Percentiles rank a stretch among this genome's conserved stretches.
These are phyloP conservation scores for Misgurnus anguillicaudatus DNA, from an alignment of 2,113 vertebrate genomes.

Conservation along the genomic window DNA sequence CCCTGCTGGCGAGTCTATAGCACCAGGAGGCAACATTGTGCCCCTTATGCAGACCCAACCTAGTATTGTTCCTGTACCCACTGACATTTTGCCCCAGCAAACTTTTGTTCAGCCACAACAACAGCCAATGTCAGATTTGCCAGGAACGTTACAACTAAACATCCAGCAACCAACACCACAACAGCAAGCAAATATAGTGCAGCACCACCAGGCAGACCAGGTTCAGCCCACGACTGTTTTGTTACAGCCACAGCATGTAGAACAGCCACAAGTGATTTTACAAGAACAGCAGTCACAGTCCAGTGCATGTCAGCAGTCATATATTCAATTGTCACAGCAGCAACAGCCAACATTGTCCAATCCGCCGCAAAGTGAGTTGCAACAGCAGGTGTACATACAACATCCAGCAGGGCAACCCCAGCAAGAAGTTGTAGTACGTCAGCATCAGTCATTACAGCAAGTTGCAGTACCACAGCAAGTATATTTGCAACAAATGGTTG, in stretches of 20 bases:
- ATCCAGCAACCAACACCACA: slow-evolving; percentile 59
- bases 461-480: slow-evolving; percentile 33
- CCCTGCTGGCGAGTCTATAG: slow-evolving; percentile 67
- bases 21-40: slow-evolving; percentile 60
- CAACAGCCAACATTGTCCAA: slow-evolving; percentile 55
- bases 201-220: slow-evolving; percentile 65
- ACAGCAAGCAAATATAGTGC: slow-evolving; percentile 46
- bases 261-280: slow-evolving; percentile 63
- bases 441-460: slow-evolving; percentile 46
- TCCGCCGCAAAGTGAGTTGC: slow-evolving; percentile 39
- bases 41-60: slow-evolving; percentile 69
- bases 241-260: slow-evolving; percentile 52
- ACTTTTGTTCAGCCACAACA: slow-evolving; percentile 68
- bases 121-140: slow-evolving; percentile 68
- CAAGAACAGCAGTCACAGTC: slow-evolving; percentile 61
- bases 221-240: slow-evolving; percentile 58
- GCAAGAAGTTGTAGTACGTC: slow-evolving; percentile 45
- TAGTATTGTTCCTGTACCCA: slow-evolving; percentile 63
- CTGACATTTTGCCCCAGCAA: slow-evolving; percentile 69
- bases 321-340: slow-evolving; percentile 55
- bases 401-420: slow-evolving; percentile 29
- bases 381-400: slow-evolving; percentile 46
- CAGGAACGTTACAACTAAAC: slow-evolving; percentile 63
- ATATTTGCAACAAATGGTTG: slow-evolving; percentile 38
- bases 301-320: slow-evolving; percentile 65